phyloP scores from a whole-genome alignment of 2,797 vertebrate species.

The Kryptopterus vitreolus region DNA sequence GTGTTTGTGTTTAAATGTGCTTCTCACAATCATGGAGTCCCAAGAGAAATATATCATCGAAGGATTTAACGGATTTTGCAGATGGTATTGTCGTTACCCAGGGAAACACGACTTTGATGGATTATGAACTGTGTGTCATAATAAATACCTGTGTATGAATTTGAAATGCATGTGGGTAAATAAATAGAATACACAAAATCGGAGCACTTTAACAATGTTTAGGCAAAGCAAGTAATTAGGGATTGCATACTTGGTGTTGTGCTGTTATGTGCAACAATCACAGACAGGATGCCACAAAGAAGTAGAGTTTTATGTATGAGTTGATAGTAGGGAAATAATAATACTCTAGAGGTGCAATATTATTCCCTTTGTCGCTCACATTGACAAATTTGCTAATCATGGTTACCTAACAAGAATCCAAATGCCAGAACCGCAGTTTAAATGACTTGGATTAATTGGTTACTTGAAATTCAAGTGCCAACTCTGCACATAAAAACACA shows the following conservation, averaged over 20 bases:
- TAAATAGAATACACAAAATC: slow-evolving; percentile 8
- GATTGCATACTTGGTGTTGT: neutral
- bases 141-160: slow-evolving; percentile 32
- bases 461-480: neutral
- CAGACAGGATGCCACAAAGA: neutral
- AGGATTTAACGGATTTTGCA: neutral
- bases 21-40: slow-evolving; percentile 16
- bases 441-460: neutral
- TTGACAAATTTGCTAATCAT: neutral
- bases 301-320: neutral
- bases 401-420: neutral
- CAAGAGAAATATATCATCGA: slow-evolving; percentile 6
- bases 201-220: neutral
- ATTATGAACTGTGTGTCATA: slow-evolving; percentile 29
- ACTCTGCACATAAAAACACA: too few relatives aligned
- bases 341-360: neutral
- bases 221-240: neutral
- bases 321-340: neutral
- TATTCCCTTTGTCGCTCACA: neutral
- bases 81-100: neutral
- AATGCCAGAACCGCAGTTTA: neutral
- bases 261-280: neutral
- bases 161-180: slow-evolving; percentile 33
- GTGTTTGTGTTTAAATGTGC: slow-evolving; percentile 8
- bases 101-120: slow-evolving; percentile 10